These are phyloP conservation scores for Drosophila koepferae DNA, from an alignment of 2,888 invertebrate genomes.

Conservation along the genomic window DNA sequence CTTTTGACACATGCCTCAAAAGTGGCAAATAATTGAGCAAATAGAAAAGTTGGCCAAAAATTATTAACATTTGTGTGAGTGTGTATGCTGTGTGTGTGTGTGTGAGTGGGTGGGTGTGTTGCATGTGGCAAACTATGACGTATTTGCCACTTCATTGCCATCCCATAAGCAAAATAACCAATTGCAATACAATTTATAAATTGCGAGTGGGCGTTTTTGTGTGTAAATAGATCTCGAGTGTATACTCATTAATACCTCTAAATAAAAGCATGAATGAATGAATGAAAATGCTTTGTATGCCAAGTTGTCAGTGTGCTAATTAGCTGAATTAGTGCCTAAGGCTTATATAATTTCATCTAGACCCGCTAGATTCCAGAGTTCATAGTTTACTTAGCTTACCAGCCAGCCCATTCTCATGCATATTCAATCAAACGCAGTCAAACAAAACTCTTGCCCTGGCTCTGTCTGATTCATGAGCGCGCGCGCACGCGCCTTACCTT, in stretches of 20 bases:
- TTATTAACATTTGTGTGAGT: conserved; percentile 18
- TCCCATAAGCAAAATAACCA: conserved; percentile 12
- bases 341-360: conserved; percentile 24
- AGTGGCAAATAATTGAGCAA: conserved; percentile 43
- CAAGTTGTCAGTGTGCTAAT: conserved; percentile 30
- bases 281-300: conserved; percentile 43
- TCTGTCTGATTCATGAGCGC: conserved; percentile 50
- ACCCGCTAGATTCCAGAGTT: conserved; percentile 33
- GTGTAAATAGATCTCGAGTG: conserved; percentile 24
- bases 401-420: conserved; percentile 20
- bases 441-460: not conserved
- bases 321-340: conserved; percentile 24
- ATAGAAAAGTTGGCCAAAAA: conserved; percentile 27
- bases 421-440: conserved; percentile 31
- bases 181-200: conserved; percentile 10
- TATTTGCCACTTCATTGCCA: conserved; percentile 44
- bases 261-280: conserved; percentile 22
- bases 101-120: not conserved
- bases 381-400: conserved; percentile 4
- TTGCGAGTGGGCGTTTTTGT: conserved; percentile 7
- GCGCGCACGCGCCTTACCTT: conserved; percentile 58
- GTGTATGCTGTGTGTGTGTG: not conserved
- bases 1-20: conserved; percentile 24
- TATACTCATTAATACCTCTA: conserved; percentile 13
- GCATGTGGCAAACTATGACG: conserved; percentile 32